These are phyloP conservation scores for Penaeus monodon DNA, from an alignment of 2,888 invertebrate species.

Conservation along the genomic window DNA sequence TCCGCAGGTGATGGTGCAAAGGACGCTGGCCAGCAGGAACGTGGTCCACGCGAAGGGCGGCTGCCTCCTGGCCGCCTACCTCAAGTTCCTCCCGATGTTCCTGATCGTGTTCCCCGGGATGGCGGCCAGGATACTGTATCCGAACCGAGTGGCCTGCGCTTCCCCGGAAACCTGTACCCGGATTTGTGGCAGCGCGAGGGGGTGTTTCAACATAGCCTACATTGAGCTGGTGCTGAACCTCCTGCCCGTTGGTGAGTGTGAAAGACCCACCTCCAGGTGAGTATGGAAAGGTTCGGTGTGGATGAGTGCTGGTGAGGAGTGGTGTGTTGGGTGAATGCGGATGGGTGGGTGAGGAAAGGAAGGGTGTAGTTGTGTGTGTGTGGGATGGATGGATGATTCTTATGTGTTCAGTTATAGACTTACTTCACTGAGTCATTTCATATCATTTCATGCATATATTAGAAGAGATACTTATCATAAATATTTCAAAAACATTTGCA, in stretches of 20 bases:
- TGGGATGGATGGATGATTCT: too few relatives aligned
- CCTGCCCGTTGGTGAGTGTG: conserved; percentile 70
- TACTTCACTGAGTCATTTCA: too few relatives aligned
- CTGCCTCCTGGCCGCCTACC: conserved; percentile 71
- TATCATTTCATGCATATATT: too few relatives aligned
- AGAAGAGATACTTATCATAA: too few relatives aligned
- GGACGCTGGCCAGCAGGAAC: conserved; percentile 71
- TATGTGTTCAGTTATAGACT: too few relatives aligned
- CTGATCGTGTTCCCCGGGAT: conserved; percentile 73
- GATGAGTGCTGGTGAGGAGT: too few relatives aligned
- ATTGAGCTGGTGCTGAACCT: conserved; percentile 71
- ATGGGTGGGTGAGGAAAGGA: conserved; percentile 66
- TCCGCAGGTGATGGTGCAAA: conserved; percentile 71
- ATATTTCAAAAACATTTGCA: too few relatives aligned
- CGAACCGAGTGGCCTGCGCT: conserved; percentile 72
- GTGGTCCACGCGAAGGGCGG: conserved; percentile 73
- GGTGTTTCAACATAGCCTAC: conserved; percentile 73
- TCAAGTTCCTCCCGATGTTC: conserved; percentile 72
- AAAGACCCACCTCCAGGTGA: background rate
- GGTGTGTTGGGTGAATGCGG: too few relatives aligned
- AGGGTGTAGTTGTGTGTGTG: too few relatives aligned
- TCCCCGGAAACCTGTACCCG: conserved; percentile 69
- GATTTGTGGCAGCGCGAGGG: conserved; percentile 70
- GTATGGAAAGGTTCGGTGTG: too few relatives aligned
- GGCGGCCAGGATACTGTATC: conserved; percentile 71